A percentile compares a stretch with the other conserved stretches of the same genome.
Evolutionary conservation across 2,797 vertebrate genomes (phyloP).

Genomic region (Coluber constrictor): DNA sequence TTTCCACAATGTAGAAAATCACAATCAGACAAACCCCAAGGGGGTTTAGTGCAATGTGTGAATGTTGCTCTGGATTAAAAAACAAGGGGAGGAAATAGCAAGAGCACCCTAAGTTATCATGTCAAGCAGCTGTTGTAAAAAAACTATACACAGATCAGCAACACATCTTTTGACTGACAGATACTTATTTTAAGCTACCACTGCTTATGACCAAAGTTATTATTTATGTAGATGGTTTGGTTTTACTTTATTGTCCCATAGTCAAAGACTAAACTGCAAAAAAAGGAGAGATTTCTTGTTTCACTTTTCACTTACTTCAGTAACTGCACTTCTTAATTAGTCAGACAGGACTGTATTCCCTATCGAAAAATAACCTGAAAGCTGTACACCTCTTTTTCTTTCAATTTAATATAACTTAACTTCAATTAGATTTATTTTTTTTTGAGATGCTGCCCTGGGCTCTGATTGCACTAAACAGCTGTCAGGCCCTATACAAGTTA

Average conservation of each 20-base stretch:
- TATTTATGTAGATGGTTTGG: not conserved
- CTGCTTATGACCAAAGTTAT: not conserved
- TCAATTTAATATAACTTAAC: not conserved
- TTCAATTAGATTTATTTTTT: not conserved
- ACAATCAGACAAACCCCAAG: not conserved
- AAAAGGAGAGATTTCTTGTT: not conserved
- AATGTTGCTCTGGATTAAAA: not conserved
- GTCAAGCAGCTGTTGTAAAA: not conserved
- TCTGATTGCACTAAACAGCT: not conserved
- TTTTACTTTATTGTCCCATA: not conserved
- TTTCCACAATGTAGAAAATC: not conserved
- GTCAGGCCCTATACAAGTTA: not conserved
- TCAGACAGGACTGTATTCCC: not conserved
- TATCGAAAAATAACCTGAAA: not conserved
- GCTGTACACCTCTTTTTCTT: not conserved
- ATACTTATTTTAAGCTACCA: not conserved
- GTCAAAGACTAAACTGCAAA: not conserved
- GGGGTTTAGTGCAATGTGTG: not conserved
- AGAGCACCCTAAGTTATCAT: not conserved
- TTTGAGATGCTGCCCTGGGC: not conserved
- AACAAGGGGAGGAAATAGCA: not conserved
- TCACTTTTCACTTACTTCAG: not conserved
- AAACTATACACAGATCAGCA: not conserved
- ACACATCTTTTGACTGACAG: not conserved
- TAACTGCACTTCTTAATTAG: not conserved